Evolutionary conservation across 2,797 vertebrate genomes (phyloP).

Genomic region (Liasis olivaceus): DNA sequence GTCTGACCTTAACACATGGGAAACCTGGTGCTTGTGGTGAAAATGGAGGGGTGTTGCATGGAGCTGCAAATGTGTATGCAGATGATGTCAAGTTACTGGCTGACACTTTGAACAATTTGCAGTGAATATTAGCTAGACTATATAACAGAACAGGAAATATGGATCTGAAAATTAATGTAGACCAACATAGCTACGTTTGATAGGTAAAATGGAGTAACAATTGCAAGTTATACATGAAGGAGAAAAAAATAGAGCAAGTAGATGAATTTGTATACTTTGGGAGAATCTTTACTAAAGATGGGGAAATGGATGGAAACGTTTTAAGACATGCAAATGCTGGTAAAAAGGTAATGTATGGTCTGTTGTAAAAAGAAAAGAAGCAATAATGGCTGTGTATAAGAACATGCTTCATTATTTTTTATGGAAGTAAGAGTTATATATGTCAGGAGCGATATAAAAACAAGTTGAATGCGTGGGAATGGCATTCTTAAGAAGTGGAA

Average conservation of each 20-base stretch:
- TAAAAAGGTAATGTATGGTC: neutral
- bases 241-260: neutral
- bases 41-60: neutral
- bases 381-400: too few species aligned
- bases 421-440: neutral
- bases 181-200: neutral
- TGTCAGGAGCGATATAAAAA: neutral
- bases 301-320: neutral
- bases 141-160: neutral
- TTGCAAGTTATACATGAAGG: neutral
- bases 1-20: neutral
- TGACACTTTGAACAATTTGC: neutral
- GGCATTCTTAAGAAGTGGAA: neutral
- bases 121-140: neutral
- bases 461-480: neutral
- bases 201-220: neutral
- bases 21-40: neutral
- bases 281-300: neutral
- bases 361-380: too few species aligned
- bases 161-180: neutral
- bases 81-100: neutral
- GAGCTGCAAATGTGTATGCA: neutral
- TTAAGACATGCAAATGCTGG: neutral
- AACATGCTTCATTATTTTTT: neutral
- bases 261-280: neutral